These are phyloP conservation scores for Oxygymnocypris stewartii DNA, from an alignment of 2,113 vertebrate species.

Conservation along the genomic window DNA sequence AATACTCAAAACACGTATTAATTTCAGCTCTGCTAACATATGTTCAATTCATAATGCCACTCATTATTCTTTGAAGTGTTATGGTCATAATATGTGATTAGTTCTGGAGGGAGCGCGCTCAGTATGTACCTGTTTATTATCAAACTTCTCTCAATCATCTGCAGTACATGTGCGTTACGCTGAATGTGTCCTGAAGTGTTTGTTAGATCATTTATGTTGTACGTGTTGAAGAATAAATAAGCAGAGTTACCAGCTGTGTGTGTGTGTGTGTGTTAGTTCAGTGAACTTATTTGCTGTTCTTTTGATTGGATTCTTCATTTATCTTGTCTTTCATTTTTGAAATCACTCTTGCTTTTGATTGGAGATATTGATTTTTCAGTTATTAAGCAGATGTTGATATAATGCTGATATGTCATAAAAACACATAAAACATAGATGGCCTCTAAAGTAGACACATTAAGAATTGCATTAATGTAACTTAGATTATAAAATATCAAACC, in stretches of 20 bases:
- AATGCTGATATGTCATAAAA: neutral
- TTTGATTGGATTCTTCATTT: neutral
- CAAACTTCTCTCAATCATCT: slow-evolving; percentile 78
- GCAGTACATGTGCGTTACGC: slow-evolving; percentile 58
- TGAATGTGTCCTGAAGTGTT: slow-evolving; percentile 52
- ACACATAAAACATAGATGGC: neutral
- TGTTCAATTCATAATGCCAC: neutral
- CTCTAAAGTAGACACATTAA: neutral
- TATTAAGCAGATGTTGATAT: neutral
- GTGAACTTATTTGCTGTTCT: neutral
- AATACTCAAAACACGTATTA: neutral
- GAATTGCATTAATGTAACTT: neutral
- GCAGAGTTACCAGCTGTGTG: slow-evolving; percentile 49
- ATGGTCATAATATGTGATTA: neutral
- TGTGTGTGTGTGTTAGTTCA: slow-evolving; percentile 24
- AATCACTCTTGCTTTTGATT: neutral
- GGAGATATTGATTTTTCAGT: neutral
- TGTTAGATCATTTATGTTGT: slow-evolving; percentile 78
- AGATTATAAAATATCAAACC: neutral
- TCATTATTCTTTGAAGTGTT: neutral
- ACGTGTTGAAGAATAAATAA: slow-evolving; percentile 85
- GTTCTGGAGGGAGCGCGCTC: neutral
- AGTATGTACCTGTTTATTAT: slow-evolving; percentile 39
- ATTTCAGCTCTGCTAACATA: neutral
- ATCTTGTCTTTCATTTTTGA: neutral